These are phyloP conservation scores for Pyrrhia umbra DNA, from an alignment of 2,888 invertebrate species.

Conservation along the genomic window DNA sequence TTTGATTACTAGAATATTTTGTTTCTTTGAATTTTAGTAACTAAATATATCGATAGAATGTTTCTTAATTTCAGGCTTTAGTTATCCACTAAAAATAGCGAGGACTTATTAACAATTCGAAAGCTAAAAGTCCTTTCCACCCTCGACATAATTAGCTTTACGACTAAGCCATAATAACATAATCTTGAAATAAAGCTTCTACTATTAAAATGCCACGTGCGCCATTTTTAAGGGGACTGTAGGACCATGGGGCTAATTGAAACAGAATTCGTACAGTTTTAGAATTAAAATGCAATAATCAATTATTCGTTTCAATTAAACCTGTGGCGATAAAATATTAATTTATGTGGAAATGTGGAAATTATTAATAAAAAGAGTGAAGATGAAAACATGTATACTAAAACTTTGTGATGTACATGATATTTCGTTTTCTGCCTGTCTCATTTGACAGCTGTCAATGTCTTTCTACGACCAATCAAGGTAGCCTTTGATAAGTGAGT, in stretches of 20 bases:
- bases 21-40: too few species aligned
- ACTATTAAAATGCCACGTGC: conserved; percentile 35
- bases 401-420: conserved; percentile 52
- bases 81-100: conserved; percentile 1
- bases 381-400: conserved; percentile 49
- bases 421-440: conserved; percentile 58
- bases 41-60: too few species aligned
- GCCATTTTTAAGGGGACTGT: conserved; percentile 21
- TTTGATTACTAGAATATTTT: too few species aligned
- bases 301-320: conserved; percentile 10
- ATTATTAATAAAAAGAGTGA: conserved; percentile 23
- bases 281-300: conserved; percentile 22
- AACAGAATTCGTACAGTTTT: conserved; percentile 4
- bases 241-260: conserved; percentile 24
- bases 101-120: background rate
- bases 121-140: conserved; percentile 38
- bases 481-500: conserved; percentile 51
- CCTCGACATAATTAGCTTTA: conserved; percentile 59
- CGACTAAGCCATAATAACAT: conserved; percentile 64
- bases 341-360: conserved; percentile 28
- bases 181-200: conserved; percentile 47
- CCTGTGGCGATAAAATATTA: conserved; percentile 22
- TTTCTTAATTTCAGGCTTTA: too few species aligned
- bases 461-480: conserved; percentile 38
- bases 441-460: conserved; percentile 62